Conservation (phyloP, 2,888 invertebrate species). For the Agrochola circellaris region DNA sequence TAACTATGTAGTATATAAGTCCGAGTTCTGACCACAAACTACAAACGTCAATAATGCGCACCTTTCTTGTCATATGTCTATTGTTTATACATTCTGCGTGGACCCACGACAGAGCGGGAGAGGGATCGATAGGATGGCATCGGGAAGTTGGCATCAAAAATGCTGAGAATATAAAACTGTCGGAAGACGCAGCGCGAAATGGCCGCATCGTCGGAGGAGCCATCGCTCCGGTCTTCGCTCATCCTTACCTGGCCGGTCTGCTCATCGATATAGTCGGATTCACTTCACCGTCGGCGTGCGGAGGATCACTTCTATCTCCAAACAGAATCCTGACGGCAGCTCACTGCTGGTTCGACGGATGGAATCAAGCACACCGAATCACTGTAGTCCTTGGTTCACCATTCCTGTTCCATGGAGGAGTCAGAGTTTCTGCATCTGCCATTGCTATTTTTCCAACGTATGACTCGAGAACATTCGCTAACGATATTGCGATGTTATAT, state of each 20-base stretch:
- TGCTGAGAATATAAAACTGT: conserved; percentile 74
- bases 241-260: conserved; percentile 82
- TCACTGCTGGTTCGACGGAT: conserved; percentile 84
- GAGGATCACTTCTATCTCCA: conserved; percentile 78
- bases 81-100: conserved; percentile 62
- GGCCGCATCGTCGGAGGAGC: conserved; percentile 80
- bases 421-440: conserved; percentile 71
- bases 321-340: conserved; percentile 82
- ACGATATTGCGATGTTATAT: conserved; percentile 82
- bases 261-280: conserved; percentile 78
- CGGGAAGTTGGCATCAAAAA: conserved; percentile 77
- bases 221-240: conserved; percentile 76
- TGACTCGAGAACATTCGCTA: conserved; percentile 77
- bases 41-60: conserved; percentile 69
- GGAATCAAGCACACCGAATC: conserved; percentile 77
- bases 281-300: conserved; percentile 78
- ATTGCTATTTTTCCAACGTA: conserved; percentile 79
- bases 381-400: conserved; percentile 81
- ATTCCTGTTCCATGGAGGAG: conserved; percentile 81
- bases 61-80: conserved; percentile 66
- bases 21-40: neutral
- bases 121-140: conserved; percentile 77
- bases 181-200: conserved; percentile 66
- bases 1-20: conserved; percentile 54
- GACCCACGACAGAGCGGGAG: conserved; percentile 51